phyloP scores from a whole-genome alignment of 2,888 invertebrate genomes.

The Carpatolechia fugitivella region DNA sequence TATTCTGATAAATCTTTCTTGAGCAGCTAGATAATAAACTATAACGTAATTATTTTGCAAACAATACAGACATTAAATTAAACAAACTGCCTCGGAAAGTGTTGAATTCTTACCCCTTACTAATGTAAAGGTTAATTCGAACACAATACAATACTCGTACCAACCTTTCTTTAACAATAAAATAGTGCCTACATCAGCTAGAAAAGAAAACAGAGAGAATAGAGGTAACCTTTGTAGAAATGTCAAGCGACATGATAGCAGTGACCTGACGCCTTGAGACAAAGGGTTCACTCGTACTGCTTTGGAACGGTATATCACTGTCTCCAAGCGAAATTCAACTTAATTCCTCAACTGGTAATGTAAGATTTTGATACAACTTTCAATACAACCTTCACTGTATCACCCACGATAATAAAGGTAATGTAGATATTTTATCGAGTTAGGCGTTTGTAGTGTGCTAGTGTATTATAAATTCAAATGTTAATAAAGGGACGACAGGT shows the following conservation, averaged over 20 bases:
- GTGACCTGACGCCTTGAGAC: conserved; percentile 69
- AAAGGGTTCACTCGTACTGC: conserved; percentile 63
- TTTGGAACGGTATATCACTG: conserved; percentile 41
- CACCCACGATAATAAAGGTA: conserved; percentile 51
- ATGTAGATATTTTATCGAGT: conserved; percentile 50
- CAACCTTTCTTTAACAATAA: conserved; percentile 63
- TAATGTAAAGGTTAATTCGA: conserved; percentile 60
- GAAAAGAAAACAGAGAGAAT: conserved; percentile 68
- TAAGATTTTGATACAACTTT: conserved; percentile 32
- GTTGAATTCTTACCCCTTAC: conserved; percentile 28
- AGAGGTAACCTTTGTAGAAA: conserved; percentile 74
- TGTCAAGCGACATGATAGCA: conserved; percentile 67
- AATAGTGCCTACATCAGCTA: conserved; percentile 55
- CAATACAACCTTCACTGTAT: conserved; percentile 44
- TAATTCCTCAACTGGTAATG: conserved; percentile 41
- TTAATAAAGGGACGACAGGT: conserved; percentile 63
- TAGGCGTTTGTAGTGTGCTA: conserved; percentile 57
- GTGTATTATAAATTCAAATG: conserved; percentile 65
- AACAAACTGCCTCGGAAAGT: conserved; percentile 20
- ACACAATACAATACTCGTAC: conserved; percentile 58
- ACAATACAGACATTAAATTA: conserved; percentile 1
- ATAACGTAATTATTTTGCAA: not conserved
- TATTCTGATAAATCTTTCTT: conserved; percentile 9
- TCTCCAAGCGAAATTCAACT: conserved; percentile 48
- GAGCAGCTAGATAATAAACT: not conserved